A percentile compares a stretch with the other conserved stretches of the same genome.
Conservation (phyloP, 2,888 invertebrate species). For the Holacanthella duospinosa region DNA sequence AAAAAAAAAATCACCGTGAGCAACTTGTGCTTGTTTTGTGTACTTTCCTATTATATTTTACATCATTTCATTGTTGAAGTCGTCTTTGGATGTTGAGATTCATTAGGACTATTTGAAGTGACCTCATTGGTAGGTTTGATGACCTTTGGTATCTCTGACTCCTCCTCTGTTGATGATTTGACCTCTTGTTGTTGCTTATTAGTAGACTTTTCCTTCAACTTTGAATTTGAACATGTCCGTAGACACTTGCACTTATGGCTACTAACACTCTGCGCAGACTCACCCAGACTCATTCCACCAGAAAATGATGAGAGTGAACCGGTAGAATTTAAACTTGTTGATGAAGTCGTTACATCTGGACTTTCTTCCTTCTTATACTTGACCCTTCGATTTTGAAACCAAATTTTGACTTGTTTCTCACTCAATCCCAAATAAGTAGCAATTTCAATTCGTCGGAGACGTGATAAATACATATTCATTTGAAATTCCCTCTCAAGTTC, state of each 20-base stretch:
- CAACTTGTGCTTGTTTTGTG: no score
- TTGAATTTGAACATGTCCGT: conserved; percentile 14
- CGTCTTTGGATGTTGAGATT: no score
- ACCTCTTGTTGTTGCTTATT: not conserved
- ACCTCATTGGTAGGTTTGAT: no score
- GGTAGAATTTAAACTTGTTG: no score
- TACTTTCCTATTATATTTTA: no score
- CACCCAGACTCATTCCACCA: not conserved
- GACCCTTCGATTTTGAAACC: conserved; percentile 89
- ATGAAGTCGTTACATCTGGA: conserved; percentile 11
- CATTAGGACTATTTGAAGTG: no score
- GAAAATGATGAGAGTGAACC: conserved; percentile 12
- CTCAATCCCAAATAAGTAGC: conserved; percentile 76
- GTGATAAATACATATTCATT: conserved; percentile 78
- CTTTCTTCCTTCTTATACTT: conserved; percentile 83
- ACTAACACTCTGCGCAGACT: no score
- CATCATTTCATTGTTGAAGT: no score
- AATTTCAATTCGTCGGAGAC: conserved; percentile 81
- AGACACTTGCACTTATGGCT: conserved; percentile 13
- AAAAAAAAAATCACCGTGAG: no score
- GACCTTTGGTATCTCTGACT: no score
- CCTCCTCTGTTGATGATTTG: not conserved
- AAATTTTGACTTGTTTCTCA: conserved; percentile 90
- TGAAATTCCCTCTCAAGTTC: conserved; percentile 82
- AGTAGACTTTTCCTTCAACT: not conserved